phyloP scores from a whole-genome alignment of 2,888 invertebrate species.

The Tanypteryx hageni region DNA sequence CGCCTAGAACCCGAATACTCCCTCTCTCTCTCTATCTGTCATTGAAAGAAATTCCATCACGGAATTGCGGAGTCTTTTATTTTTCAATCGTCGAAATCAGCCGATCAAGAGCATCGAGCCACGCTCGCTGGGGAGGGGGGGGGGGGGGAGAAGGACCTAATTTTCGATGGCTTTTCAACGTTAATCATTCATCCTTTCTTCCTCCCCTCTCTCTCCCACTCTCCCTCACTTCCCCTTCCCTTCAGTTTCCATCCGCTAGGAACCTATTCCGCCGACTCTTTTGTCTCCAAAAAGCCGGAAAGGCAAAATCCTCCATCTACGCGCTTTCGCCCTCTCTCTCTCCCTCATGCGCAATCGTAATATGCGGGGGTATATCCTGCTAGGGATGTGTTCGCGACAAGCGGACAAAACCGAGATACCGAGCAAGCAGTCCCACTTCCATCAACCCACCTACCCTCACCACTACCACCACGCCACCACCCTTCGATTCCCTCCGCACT shows the following conservation, averaged over 20 bases:
- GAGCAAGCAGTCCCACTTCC: slow-evolving; percentile 15
- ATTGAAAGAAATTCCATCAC: neutral
- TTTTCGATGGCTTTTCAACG: neutral
- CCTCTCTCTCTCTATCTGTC: neutral
- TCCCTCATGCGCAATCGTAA: slow-evolving; percentile 55
- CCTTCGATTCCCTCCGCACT: neutral
- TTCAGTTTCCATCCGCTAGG: neutral
- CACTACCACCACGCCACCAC: neutral
- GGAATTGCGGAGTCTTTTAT: neutral
- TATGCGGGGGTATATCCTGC: neutral
- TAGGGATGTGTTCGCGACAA: slow-evolving; percentile 58
- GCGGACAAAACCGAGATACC: slow-evolving; percentile 61
- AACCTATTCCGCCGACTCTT: slow-evolving; percentile 19
- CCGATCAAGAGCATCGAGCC: neutral
- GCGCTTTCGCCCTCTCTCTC: too few species aligned
- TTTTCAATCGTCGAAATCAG: neutral
- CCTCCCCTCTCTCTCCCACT: neutral
- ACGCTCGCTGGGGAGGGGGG: neutral
- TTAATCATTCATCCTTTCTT: slow-evolving; percentile 8
- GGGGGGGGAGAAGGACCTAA: neutral
- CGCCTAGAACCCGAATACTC: neutral
- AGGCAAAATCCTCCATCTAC: slow-evolving; percentile 22
- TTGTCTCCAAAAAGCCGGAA: slow-evolving; percentile 58
- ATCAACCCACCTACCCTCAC: neutral
- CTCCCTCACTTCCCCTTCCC: neutral